Percentiles rank a stretch among this genome's conserved stretches.
Evolutionary conservation across 2,113 vertebrate species (phyloP).

Genomic region (Platichthys flesus): DNA sequence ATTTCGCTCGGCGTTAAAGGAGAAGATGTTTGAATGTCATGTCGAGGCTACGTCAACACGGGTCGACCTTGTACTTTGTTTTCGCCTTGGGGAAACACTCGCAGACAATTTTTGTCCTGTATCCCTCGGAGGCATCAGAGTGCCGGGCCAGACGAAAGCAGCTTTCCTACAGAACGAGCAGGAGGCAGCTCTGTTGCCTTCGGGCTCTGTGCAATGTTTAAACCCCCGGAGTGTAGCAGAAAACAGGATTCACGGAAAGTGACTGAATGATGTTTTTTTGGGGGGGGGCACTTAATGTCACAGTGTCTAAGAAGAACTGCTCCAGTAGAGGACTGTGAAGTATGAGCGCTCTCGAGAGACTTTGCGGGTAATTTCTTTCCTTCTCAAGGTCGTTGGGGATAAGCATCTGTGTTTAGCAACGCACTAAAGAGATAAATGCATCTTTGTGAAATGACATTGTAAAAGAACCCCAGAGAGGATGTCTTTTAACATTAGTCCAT

Average conservation of each 20-base stretch:
- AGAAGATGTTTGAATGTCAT: constrained; percentile 83
- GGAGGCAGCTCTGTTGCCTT: constrained; percentile 4
- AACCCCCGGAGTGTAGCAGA: neutral
- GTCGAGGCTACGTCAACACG: neutral
- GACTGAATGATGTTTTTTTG: constrained; percentile 9
- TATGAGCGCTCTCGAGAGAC: neutral
- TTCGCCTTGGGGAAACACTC: neutral
- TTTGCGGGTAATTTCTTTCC: no score
- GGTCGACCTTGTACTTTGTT: neutral
- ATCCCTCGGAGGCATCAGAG: neutral
- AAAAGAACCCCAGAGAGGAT: neutral
- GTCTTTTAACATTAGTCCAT: no score
- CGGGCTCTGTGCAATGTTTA: neutral
- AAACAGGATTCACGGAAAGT: no score
- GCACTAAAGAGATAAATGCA: neutral
- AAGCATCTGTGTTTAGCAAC: neutral
- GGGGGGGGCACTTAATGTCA: neutral
- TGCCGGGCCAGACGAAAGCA: neutral
- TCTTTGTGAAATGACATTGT: neutral
- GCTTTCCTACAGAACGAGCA: neutral
- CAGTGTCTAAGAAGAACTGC: neutral
- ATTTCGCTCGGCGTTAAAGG: constrained; percentile 84
- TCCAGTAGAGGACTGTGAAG: neutral
- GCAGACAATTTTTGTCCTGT: neutral
- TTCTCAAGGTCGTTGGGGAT: neutral